A percentile compares a stretch with the other conserved stretches of the same genome.
Conservation (phyloP, 1,140 invertebrate species). For the Drosophila orena region DNA sequence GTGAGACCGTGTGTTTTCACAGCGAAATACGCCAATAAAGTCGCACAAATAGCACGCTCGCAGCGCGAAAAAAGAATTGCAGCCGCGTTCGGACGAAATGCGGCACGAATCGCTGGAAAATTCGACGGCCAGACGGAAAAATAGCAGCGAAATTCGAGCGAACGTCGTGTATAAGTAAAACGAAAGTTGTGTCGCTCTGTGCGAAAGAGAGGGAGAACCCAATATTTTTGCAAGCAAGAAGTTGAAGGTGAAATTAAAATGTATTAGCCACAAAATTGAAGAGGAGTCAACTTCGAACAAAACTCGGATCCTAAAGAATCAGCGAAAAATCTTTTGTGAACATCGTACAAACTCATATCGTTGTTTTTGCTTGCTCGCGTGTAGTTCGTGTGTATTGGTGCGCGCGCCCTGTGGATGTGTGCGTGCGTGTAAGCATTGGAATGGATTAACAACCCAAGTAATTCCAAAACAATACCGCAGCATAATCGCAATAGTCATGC, state of each 20-base stretch:
- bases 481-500: constrained; percentile 25
- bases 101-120: constrained; percentile 6
- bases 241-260: constrained; percentile 62
- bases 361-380: constrained; percentile 44
- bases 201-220: constrained; percentile 52
- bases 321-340: constrained; percentile 50
- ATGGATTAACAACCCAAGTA: constrained; percentile 30
- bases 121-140: constrained; percentile 19
- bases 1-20: constrained; percentile 69
- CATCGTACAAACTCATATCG: constrained; percentile 36
- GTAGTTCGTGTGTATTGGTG: constrained; percentile 14
- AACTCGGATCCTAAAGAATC: constrained; percentile 11
- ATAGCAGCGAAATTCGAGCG: constrained; percentile 23
- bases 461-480: constrained; percentile 17
- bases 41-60: constrained; percentile 40
- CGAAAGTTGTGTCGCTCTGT: constrained; percentile 66
- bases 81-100: constrained; percentile 11
- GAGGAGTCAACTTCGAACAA: constrained; percentile 12
- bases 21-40: constrained; percentile 54
- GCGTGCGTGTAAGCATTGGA: constrained; percentile 30
- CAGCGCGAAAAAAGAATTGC: constrained; percentile 41
- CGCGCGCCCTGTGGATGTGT: constrained; percentile 18
- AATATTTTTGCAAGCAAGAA: constrained; percentile 50
- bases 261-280: constrained; percentile 40
- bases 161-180: constrained; percentile 53